Evolutionary conservation across 2,888 invertebrate genomes (phyloP).

Genomic region (Pseudoips prasinana): DNA sequence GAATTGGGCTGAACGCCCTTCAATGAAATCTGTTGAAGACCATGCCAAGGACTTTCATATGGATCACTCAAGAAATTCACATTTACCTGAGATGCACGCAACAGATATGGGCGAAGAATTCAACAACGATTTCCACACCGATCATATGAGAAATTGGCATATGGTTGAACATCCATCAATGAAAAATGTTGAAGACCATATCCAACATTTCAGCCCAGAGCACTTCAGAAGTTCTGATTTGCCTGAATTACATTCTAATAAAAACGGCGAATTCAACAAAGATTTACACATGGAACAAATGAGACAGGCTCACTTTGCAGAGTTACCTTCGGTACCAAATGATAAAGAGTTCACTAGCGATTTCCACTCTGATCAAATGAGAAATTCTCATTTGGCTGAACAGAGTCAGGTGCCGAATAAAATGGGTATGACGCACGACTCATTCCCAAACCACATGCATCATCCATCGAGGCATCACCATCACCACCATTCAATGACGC

Average conservation of each 20-base stretch:
- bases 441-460: conserved; percentile 7
- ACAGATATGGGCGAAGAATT: neutral
- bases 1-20: conserved; percentile 1
- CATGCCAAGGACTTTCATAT: conserved; percentile 12
- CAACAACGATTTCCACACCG: neutral
- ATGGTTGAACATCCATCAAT: neutral
- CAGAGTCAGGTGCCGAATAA: conserved; percentile 13
- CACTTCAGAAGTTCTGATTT: neutral
- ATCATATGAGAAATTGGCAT: neutral
- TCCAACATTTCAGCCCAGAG: neutral
- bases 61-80: conserved; percentile 16
- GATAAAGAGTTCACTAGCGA: conserved; percentile 20
- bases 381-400: conserved; percentile 12
- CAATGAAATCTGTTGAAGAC: conserved; percentile 29
- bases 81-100: conserved; percentile 4
- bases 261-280: too few relatives aligned
- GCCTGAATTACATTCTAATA: neutral
- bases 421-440: conserved; percentile 15
- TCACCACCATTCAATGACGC: conserved; percentile 27
- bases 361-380: conserved; percentile 5
- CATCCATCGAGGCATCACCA: conserved; percentile 10
- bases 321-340: conserved; percentile 21
- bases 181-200: neutral
- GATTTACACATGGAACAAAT: conserved; percentile 2
- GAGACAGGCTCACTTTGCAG: too few relatives aligned